phyloP scores from a whole-genome alignment of 2,113 vertebrate species.

The Percina caprodes region DNA sequence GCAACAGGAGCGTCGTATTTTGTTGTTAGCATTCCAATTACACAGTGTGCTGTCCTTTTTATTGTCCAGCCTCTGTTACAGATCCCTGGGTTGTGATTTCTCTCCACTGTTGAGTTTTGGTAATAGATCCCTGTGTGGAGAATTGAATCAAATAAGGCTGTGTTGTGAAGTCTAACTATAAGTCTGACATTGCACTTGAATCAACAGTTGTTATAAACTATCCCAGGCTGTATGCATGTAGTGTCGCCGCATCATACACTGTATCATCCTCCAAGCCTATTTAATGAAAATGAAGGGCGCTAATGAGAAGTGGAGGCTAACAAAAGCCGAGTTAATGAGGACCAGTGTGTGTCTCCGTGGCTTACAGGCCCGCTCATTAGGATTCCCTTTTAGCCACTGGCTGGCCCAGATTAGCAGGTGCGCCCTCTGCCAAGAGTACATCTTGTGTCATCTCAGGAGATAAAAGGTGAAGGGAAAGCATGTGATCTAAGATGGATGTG shows the following conservation, averaged over 20 bases:
- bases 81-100: constrained; percentile 1
- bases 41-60: neutral
- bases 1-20: neutral
- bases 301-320: constrained; percentile 57
- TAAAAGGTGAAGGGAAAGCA: constrained; percentile 43
- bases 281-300: constrained; percentile 21
- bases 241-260: neutral
- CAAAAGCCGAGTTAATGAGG: constrained; percentile 57
- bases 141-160: constrained; percentile 6
- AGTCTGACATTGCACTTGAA: neutral
- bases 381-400: constrained; percentile 34
- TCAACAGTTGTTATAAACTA: constrained; percentile 6
- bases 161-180: neutral
- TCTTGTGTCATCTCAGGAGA: constrained; percentile 18
- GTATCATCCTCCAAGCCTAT: neutral
- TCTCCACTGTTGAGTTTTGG: neutral
- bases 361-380: constrained; percentile 37
- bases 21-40: neutral
- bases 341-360: constrained; percentile 2
- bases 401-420: constrained; percentile 39
- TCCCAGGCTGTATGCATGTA: neutral
- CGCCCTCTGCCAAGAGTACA: neutral
- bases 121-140: neutral
- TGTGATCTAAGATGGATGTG: constrained; percentile 24
- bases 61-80: constrained; percentile 10